Percentiles rank a stretch among this genome's conserved stretches.
These are phyloP conservation scores for Peromyscus californicus DNA, from an alignment of 2,113 vertebrate species.

Conservation along the genomic window DNA sequence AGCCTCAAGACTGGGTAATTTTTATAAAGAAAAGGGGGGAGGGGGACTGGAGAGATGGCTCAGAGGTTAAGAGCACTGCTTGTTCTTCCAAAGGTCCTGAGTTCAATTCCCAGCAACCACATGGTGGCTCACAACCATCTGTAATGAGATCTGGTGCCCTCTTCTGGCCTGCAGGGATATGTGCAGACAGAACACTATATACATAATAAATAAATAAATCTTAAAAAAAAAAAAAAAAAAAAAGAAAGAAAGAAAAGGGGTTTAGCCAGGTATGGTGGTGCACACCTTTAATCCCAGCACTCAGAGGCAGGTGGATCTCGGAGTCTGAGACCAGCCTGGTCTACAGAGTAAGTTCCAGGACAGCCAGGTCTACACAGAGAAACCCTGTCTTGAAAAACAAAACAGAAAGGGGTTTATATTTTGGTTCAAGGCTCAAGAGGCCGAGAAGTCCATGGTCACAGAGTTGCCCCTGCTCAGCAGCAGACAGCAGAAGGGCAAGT, in stretches of 20 bases:
- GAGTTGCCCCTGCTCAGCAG: neutral
- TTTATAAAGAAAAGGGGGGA: neutral
- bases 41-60: too few relatives aligned
- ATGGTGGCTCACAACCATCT: too few relatives aligned
- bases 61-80: too few relatives aligned
- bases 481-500: too few relatives aligned
- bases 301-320: neutral
- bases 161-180: too few relatives aligned
- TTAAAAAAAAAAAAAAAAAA: too few relatives aligned
- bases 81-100: too few relatives aligned
- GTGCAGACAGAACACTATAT: too few relatives aligned
- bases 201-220: too few relatives aligned
- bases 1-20: neutral
- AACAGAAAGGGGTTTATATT: neutral
- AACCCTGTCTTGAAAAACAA: neutral
- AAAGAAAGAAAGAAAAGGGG: neutral
- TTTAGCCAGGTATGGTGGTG: neutral
- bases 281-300: neutral
- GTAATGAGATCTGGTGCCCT: too few relatives aligned
- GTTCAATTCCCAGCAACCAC: too few relatives aligned
- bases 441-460: neutral
- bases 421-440: neutral
- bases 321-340: neutral
- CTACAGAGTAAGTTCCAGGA: neutral
- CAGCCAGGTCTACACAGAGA: neutral